Evolutionary conservation across 2,113 vertebrate genomes (phyloP), one percentile per base, ranked within the genome.

Genomic region (Mugil cephalus): DNA sequence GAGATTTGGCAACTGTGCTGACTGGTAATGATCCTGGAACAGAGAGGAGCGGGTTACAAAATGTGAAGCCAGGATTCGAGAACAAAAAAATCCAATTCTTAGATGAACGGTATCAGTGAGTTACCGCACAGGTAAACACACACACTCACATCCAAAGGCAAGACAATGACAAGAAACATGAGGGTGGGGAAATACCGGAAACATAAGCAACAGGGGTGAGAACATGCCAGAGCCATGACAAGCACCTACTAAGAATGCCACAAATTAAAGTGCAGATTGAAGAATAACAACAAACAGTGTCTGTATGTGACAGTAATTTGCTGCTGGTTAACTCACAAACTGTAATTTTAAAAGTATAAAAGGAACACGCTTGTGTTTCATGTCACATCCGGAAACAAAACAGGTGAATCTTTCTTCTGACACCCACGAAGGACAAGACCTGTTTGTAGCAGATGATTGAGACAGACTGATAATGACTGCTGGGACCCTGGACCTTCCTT

Each of bases 381-480:
- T 10, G 8, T 40, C 24, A 17, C 51, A 64, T 42, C 21, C 24
- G 36, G n/a, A 42, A 24, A 11, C 43, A 8, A 24, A 30, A 39
- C 17, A 38, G 30, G 42, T 13, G 4, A 10, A 17, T 54, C 14
- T 63, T 54, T 30, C 36, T 10, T 39, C 69, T 38, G 12, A 47
- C 10, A n/a, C 21, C 40, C 45, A 34, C 18, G 19, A 36, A 56
- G 58, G 74, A 69, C 60, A 4, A 54, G 52, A 53, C 68, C 46
- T 60, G 59, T 65, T 58, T 70, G 43, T 19, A 47, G 11, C 53
- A 42, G 13, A 21, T 39, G 60, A 68, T 15, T 30, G 50, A 72
- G 51, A 52, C n/a, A 19, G 48, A 14, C 39, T 54, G 59, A 60
- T 72, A 62, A 82, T 62, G 50, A 56, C 40, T 72, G 54, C 43